These are phyloP conservation scores for Lepidotrigona ventralis DNA, from an alignment of 1,140 invertebrate species.

Conservation along the genomic window DNA sequence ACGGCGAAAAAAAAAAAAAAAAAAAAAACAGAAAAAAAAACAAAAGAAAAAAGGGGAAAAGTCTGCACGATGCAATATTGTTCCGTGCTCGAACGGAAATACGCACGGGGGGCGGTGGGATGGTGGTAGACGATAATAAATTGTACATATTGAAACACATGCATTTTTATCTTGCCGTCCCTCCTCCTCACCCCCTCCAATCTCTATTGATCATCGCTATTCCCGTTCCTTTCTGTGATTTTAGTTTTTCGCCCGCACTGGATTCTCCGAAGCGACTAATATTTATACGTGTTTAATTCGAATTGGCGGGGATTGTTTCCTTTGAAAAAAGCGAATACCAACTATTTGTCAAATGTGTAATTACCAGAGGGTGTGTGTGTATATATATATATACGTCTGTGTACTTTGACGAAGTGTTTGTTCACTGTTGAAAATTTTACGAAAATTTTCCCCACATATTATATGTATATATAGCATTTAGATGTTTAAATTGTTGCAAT, in stretches of 20 bases:
- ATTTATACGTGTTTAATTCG: background rate
- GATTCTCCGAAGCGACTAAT: background rate
- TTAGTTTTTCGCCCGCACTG: background rate
- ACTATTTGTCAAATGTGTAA: no score
- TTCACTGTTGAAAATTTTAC: no score
- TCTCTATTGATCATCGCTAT: background rate
- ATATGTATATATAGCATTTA: no score
- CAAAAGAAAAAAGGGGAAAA: background rate
- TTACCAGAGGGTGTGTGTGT: no score
- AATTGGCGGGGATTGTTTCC: background rate
- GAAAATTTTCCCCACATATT: no score
- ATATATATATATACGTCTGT: no score
- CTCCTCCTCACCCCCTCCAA: no score
- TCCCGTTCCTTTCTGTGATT: background rate
- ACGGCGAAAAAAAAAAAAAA: background rate
- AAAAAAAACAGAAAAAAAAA: no score
- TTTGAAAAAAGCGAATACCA: background rate
- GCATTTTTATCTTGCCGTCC: background rate
- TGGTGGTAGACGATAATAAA: background rate
- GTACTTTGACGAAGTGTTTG: no score
- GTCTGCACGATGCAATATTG: background rate
- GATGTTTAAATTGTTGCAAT: no score
- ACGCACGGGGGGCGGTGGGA: no score
- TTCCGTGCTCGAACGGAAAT: background rate
- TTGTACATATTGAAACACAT: background rate